Base-by-base conservation (phyloP, 2,797 vertebrate species). In the Echiichthys vipera region DNA sequence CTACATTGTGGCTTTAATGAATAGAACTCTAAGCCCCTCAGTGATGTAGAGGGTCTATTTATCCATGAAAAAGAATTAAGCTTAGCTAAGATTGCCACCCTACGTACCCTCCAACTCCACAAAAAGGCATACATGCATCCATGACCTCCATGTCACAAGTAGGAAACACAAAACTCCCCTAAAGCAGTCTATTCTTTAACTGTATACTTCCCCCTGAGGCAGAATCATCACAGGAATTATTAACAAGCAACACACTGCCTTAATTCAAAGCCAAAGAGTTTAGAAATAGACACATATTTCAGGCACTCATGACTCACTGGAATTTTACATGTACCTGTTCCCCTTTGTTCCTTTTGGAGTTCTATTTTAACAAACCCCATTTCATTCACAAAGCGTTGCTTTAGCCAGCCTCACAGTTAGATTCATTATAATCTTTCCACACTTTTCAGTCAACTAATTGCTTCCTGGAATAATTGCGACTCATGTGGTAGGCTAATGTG, bases 271-370 rank as follows among this genome's bases (percentile, higher is more conserved):
- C n/a, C 54, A 25, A 3, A 17, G 7, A 0, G 24, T 53, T 61
- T 12, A 65, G 65, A 83, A 85, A 88, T 80, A 86, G 64, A 78
- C 32, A 7, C 10, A 51, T 47, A 75, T 83, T 85, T 73, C 1
- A 15, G 74, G 79, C 25, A 14, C 22, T n/a, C 46, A 54, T 84
- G 85, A 84, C 46, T 89, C 80, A 87, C 30, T 58, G 76, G 76
- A 81, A 83, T 65, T 65, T 84, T 69, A 82, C 72, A 71, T 78
- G 71, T 54, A 66, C 55, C 62, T 71, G 70, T 71, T 74, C 53
- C 55, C 69, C 78, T 80, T 75, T 63, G 54, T 68, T 79, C 55
- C 42, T 34, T 50, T 39, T 42, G 4, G 64, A 61, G 15, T 39
- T 17, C 61, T 36, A 17, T 42, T 15, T 47, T 34, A 51, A 46